These are phyloP conservation scores for Cephalotes varians DNA, from an alignment of 2,888 invertebrate species.

Conservation along the genomic window DNA sequence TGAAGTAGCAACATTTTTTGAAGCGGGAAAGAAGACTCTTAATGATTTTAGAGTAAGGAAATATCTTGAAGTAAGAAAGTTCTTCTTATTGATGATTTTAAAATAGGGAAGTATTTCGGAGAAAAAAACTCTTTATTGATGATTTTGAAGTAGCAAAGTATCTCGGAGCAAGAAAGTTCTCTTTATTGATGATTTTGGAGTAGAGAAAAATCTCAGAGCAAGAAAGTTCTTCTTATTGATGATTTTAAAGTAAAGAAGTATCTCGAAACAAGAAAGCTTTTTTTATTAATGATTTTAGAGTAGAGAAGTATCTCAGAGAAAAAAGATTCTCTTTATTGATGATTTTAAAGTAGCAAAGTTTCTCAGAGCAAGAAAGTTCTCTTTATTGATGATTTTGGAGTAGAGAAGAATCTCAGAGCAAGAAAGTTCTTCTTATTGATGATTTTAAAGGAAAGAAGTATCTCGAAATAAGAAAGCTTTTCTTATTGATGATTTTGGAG, in stretches of 20 bases:
- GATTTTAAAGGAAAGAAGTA: background rate
- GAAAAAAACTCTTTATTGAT: too few relatives aligned
- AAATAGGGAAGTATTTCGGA: background rate
- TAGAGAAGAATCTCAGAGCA: background rate
- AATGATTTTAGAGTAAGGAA: background rate
- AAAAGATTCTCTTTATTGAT: background rate
- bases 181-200: background rate
- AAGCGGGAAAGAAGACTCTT: too few relatives aligned
- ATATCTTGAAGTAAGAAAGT: background rate
- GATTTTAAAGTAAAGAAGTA: background rate
- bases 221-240: background rate
- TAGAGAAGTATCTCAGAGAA: too few relatives aligned
- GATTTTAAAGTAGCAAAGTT: background rate
- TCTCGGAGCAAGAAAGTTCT: background rate
- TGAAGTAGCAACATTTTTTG: background rate
- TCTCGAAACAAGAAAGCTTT: background rate
- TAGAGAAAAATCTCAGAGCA: background rate
- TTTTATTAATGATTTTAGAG: too few relatives aligned
- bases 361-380: background rate
- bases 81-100: background rate
- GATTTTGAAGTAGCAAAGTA: too few relatives aligned
- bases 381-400: background rate
- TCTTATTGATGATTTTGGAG: background rate
- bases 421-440: background rate
- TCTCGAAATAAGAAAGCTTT: too few relatives aligned